Evolutionary conservation across 2,797 vertebrate species (phyloP), one percentile per base, ranked within the genome.

Genomic region (Lerista edwardsae): DNA sequence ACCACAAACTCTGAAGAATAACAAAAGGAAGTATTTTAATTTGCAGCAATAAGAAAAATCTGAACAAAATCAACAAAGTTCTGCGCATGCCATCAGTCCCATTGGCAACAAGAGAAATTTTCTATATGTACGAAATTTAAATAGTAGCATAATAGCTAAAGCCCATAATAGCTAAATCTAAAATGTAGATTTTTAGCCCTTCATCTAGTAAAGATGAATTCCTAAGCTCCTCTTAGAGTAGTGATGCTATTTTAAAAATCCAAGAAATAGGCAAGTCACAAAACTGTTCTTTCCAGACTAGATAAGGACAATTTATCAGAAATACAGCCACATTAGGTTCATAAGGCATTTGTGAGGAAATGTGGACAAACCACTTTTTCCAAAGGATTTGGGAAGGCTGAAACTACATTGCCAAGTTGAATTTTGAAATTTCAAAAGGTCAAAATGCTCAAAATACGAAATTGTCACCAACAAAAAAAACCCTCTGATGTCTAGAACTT

Each of bases 11-110:
- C 12, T 25, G 36, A 3, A 34, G 39, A n/a, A 83, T n/a, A 74
- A n/a, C 1, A 0, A 73, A 65, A 80, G 23, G 0, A 77, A 61
- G 14, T 4, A 36, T 75, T 80, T 83, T 75, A 3, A 39, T 1
- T n/a, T 74, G 65, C 25, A 80, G 64, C 62, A 75, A 5, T 2
- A 47, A 1, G 57, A 71, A 83, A 68, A 79, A 41, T 27, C 10
- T 21, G 23, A 9, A 51, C 25, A 51, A 69, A 61, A 68, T 12
- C 39, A 47, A 23, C n/a, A 75, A n/a, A 69, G n/a, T 36, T 69
- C 67, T 34, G 31, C 5, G 64, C 36, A 59, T 39, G 55, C 14
- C 11, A 65, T 3, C 3, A 57, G 10, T 44, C 29, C 34, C 36
- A 67, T 6, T 17, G 27, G 27, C n/a, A 84, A 73, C 4, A 39